Conservation (phyloP, 53 echinoderm and acorn worm species). For the Crossaster papposus region DNA sequence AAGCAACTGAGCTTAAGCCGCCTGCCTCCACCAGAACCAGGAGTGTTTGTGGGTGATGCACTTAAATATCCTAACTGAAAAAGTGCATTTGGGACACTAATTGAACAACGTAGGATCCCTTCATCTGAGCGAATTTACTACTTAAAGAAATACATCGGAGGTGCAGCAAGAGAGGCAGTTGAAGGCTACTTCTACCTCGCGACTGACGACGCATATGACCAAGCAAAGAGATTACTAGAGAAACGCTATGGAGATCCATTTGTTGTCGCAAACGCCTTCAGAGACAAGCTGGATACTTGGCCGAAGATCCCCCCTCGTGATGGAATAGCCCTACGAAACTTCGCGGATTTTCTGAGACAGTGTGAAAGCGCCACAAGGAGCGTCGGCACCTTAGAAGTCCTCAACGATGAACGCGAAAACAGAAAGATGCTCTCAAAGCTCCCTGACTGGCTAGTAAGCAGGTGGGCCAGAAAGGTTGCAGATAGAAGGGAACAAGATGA, state of each 20-base stretch:
- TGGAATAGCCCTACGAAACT: constrained; percentile 17
- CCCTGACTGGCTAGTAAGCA: constrained; percentile 25
- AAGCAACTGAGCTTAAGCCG: constrained; percentile 33
- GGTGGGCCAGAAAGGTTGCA: constrained; percentile 33
- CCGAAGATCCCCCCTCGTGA: constrained; percentile 49
- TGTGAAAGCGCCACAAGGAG: constrained; percentile 43
- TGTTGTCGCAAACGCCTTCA: constrained; percentile 51
- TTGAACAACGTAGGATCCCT: constrained; percentile 48
- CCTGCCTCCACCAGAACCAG: constrained; percentile 68
- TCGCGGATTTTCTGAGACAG: constrained; percentile 36
- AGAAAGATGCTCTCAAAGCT: constrained; percentile 12
- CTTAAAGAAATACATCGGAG: constrained; percentile 64
- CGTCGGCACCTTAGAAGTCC: constrained; percentile 25
- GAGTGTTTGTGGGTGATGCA: constrained; percentile 61
- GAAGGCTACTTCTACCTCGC: constrained; percentile 65
- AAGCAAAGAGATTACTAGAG: constrained; percentile 44
- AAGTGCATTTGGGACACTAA: constrained; percentile 59
- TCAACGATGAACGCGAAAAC: constrained; percentile 35
- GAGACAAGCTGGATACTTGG: constrained; percentile 53
- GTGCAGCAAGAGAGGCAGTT: constrained; percentile 62
- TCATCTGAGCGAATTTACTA: constrained; percentile 50
- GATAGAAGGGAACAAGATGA: background rate
- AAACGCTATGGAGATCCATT: constrained; percentile 59
- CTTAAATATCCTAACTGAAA: constrained; percentile 59
- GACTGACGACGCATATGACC: constrained; percentile 3